Evolutionary conservation across 2,888 invertebrate species (phyloP).

Genomic region (Dolomedes plantarius): DNA sequence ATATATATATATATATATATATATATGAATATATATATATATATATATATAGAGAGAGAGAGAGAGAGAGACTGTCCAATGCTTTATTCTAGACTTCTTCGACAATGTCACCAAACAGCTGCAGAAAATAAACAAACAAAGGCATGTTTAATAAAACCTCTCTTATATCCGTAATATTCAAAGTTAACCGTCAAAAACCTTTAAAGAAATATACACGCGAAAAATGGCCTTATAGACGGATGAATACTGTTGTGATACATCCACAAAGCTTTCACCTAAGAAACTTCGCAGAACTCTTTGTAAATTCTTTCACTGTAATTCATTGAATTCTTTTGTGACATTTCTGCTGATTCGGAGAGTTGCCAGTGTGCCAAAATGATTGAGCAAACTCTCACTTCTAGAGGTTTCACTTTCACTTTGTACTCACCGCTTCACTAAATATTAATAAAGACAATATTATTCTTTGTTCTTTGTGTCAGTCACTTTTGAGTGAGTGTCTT

Average conservation of each 20-base stretch:
- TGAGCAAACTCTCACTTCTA: not conserved
- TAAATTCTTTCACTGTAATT: not conserved
- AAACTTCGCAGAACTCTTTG: not conserved
- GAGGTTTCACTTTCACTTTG: not conserved
- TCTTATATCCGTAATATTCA: not conserved
- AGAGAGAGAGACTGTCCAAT: no score
- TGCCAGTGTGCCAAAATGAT: not conserved
- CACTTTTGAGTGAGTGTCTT: no score
- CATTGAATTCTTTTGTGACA: no score
- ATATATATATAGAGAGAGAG: no score
- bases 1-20: no score
- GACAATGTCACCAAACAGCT: no score
- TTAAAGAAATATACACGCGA: not conserved
- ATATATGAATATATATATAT: no score
- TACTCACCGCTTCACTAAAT: not conserved
- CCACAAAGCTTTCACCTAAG: not conserved
- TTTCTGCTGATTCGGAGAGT: not conserved
- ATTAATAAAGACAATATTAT: slow-evolving; percentile 17
- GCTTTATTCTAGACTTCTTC: no score
- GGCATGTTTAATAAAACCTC: not conserved
- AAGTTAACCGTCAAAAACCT: not conserved
- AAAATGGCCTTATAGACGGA: not conserved
- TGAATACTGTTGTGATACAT: not conserved
- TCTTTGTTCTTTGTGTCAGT: slow-evolving; percentile 12
- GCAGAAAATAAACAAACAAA: no score